These are phyloP conservation scores for Micromys minutus DNA, from an alignment of 2,113 vertebrate species.

Conservation along the genomic window DNA sequence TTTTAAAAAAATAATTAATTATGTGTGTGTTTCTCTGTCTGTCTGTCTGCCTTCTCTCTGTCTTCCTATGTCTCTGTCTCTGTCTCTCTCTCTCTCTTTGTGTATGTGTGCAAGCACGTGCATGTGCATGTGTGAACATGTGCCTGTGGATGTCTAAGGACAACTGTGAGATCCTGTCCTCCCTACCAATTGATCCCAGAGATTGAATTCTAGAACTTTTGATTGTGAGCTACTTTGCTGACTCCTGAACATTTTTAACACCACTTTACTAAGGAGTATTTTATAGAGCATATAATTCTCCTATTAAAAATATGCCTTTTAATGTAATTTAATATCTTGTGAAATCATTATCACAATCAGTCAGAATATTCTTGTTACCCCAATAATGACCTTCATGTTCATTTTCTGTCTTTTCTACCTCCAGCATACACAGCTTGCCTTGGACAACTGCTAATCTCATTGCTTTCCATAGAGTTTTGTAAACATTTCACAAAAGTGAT, in stretches of 20 bases:
- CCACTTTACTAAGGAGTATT: not conserved
- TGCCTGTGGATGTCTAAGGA: not conserved
- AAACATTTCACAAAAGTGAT: slow-evolving; percentile 5
- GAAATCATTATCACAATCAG: not conserved
- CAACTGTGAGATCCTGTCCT: not conserved
- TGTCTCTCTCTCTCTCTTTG: too few relatives aligned
- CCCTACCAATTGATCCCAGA: not conserved
- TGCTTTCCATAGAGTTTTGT: slow-evolving; percentile 1
- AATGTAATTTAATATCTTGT: not conserved
- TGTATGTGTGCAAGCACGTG: not conserved
- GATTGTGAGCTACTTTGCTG: not conserved
- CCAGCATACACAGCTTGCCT: not conserved
- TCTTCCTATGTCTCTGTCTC: too few relatives aligned
- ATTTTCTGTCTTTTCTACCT: not conserved
- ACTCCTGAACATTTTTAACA: not conserved
- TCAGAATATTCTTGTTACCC: not conserved
- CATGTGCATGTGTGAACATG: too few relatives aligned
- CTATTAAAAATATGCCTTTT: not conserved
- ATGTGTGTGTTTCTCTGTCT: not conserved
- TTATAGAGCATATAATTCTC: not conserved
- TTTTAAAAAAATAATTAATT: not conserved
- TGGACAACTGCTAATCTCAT: not conserved
- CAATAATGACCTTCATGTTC: not conserved
- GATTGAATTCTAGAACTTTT: not conserved
- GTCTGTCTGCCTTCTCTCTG: too few relatives aligned